A percentile compares a stretch with the other conserved stretches of the same genome.
These are phyloP conservation scores for Diachrysia chrysitis DNA, from an alignment of 2,888 invertebrate species.

Conservation along the genomic window DNA sequence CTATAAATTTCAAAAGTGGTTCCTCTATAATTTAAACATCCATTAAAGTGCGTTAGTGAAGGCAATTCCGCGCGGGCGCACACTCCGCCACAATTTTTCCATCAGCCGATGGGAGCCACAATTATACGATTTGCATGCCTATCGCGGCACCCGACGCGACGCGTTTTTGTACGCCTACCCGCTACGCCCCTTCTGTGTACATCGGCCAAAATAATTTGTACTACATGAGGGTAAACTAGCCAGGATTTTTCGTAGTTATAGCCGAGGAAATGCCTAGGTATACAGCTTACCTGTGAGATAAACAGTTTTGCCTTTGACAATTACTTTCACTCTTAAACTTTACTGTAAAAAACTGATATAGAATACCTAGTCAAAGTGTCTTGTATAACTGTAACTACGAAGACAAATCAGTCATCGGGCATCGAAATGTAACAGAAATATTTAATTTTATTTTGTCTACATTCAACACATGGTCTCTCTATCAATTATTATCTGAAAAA, in stretches of 20 bases:
- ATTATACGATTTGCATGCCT: slow-evolving; percentile 80
- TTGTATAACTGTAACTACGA: neutral
- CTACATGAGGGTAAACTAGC: slow-evolving; percentile 36
- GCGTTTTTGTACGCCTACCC: slow-evolving; percentile 50
- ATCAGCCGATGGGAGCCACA: slow-evolving; percentile 63
- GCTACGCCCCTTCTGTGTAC: slow-evolving; percentile 59
- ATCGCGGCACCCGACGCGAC: slow-evolving; percentile 61
- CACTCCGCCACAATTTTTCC: slow-evolving; percentile 58
- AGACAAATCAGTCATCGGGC: neutral
- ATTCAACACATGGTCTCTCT: neutral
- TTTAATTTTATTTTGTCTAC: neutral
- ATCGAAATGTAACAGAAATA: neutral
- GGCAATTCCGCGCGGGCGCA: slow-evolving; percentile 51
- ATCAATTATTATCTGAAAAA: slow-evolving; percentile 7
- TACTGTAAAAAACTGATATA: neutral
- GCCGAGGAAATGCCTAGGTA: neutral
- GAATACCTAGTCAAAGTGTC: neutral
- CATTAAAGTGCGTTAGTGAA: slow-evolving; percentile 14
- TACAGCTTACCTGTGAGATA: neutral
- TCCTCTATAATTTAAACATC: slow-evolving; percentile 35
- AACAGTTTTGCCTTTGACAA: neutral
- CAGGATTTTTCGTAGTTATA: slow-evolving; percentile 8
- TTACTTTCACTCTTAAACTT: neutral
- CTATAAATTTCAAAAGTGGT: slow-evolving; percentile 12
- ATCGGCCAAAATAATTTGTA: slow-evolving; percentile 51